Evolutionary conservation across 2,888 invertebrate species (phyloP).

Genomic region (Macropis europaea): DNA sequence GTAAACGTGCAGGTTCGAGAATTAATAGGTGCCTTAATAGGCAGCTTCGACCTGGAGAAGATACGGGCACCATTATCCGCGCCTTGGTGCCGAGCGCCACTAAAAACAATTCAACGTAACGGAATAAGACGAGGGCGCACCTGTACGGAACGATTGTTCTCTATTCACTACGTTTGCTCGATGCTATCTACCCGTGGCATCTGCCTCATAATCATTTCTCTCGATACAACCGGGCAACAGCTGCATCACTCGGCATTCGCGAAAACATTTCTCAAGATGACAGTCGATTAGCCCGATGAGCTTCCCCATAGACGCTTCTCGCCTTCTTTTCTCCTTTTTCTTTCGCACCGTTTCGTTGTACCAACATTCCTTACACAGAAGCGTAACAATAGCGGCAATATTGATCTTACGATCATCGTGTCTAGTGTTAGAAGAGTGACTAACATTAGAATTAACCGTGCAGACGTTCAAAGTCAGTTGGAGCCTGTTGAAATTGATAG

Average conservation of each 20-base stretch:
- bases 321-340: not conserved
- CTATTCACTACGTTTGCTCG: slow-evolving; percentile 34
- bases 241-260: slow-evolving; percentile 36
- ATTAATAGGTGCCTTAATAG: slow-evolving; percentile 42
- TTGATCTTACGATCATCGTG: too few relatives aligned
- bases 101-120: slow-evolving; percentile 51
- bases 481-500: too few relatives aligned
- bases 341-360: not conserved
- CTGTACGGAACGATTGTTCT: slow-evolving; percentile 50
- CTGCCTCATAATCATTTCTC: slow-evolving; percentile 36
- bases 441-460: too few relatives aligned
- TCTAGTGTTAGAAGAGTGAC: too few relatives aligned
- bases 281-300: slow-evolving; percentile 46
- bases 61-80: slow-evolving; percentile 29
- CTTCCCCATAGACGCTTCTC: slow-evolving; percentile 18
- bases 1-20: slow-evolving; percentile 11
- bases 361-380: not conserved
- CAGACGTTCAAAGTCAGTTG: too few relatives aligned
- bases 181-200: slow-evolving; percentile 43
- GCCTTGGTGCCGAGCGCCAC: slow-evolving; percentile 9
- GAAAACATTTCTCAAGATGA: slow-evolving; percentile 51
- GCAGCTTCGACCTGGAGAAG: slow-evolving; percentile 19
- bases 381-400: too few relatives aligned
- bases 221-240: slow-evolving; percentile 33
- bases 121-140: slow-evolving; percentile 44